Evolutionary conservation across 1,140 invertebrate species (phyloP).

Genomic region (Stenopsyche tienmushanensis): DNA sequence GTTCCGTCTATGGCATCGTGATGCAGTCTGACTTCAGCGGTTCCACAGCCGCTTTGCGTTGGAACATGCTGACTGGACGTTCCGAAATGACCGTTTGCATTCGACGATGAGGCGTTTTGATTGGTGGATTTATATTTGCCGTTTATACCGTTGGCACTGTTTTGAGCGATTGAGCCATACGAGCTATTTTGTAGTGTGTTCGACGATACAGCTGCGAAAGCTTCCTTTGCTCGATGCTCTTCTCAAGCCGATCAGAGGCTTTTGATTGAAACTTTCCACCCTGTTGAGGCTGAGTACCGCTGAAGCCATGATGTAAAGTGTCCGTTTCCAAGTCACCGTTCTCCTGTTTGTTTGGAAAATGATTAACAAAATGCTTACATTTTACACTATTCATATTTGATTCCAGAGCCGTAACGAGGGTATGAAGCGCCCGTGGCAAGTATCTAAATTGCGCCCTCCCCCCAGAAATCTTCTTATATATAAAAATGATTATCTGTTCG

Average conservation of each 20-base stretch:
- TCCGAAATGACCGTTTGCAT: neutral
- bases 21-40: constrained; percentile 34
- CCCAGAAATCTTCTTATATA: no score
- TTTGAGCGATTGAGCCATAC: constrained; percentile 1
- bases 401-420: no score
- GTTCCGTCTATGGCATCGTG: constrained; percentile 59
- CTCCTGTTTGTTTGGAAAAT: no score
- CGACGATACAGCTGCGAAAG: constrained; percentile 45
- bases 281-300: constrained; percentile 50
- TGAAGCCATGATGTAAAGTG: constrained; percentile 50
- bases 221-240: constrained; percentile 53
- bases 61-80: neutral
- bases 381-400: no score
- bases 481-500: no score
- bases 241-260: constrained; percentile 45
- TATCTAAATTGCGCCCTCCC: no score
- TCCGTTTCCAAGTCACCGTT: constrained; percentile 47
- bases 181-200: neutral
- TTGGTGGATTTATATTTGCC: constrained; percentile 5
- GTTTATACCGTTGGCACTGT: neutral
- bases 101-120: neutral
- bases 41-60: constrained; percentile 22
- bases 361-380: no score
- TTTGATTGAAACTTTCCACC: constrained; percentile 49
- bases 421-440: no score